phyloP scores from a whole-genome alignment of 2,888 invertebrate species.

The Strigamia transsilvanica region DNA sequence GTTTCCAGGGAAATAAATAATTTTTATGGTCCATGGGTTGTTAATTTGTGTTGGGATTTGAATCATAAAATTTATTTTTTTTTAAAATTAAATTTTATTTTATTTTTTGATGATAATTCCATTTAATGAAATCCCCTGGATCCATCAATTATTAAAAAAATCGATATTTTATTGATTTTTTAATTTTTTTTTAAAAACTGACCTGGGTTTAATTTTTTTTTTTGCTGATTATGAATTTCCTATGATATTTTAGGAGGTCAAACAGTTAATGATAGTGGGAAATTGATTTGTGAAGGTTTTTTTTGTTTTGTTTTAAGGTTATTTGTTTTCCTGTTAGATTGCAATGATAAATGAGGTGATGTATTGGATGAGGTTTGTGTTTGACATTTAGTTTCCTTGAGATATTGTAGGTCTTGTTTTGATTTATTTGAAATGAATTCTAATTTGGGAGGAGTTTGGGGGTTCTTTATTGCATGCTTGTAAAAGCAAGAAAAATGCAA shows the following conservation, averaged over 20 bases:
- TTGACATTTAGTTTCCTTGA: neutral
- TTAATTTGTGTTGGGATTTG: no score
- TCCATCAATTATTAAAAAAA: no score
- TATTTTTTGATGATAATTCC: no score
- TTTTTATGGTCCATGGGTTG: no score
- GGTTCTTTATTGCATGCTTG: neutral
- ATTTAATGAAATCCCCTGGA: no score
- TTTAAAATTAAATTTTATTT: no score
- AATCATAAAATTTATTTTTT: no score
- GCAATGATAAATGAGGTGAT: neutral
- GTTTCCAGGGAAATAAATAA: no score
- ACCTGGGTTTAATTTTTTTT: neutral
- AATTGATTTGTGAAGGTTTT: neutral
- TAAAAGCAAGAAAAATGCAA: neutral
- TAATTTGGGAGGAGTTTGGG: neutral
- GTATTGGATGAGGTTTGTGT: neutral
- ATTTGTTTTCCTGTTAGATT: constrained; percentile 14
- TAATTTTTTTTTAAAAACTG: neutral
- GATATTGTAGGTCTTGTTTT: neutral
- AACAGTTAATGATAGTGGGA: neutral
- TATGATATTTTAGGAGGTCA: neutral
- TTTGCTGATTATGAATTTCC: neutral
- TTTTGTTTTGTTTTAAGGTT: neutral
- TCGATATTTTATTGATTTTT: no score
- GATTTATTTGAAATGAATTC: neutral